Conservation (phyloP, 2,797 vertebrate species). For the Enteromius thamalakanensis region DNA sequence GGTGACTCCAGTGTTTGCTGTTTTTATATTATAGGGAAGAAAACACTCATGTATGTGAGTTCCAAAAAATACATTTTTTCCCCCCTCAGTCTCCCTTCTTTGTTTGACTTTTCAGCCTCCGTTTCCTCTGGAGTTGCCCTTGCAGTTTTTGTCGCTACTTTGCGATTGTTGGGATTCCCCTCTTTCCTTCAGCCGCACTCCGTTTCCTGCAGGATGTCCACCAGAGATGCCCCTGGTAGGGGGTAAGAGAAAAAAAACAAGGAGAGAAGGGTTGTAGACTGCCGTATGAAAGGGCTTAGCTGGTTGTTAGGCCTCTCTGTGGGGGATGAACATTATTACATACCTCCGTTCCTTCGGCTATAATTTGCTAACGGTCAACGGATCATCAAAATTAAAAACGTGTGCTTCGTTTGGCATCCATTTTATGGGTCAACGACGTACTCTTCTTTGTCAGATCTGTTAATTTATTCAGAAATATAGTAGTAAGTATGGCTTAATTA, state of each 20-base stretch:
- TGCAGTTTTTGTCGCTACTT: constrained; percentile 59
- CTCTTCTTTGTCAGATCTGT: neutral
- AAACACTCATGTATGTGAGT: constrained; percentile 14
- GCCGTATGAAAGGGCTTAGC: constrained; percentile 33
- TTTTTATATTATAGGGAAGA: constrained; percentile 14
- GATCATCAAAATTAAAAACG: constrained; percentile 18
- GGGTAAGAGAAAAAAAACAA: constrained; percentile 52
- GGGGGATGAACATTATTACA: constrained; percentile 49
- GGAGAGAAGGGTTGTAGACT: constrained; percentile 21
- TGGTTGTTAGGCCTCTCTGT: constrained; percentile 38
- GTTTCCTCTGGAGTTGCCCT: constrained; percentile 57
- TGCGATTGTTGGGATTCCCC: constrained; percentile 66
- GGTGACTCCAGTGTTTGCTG: neutral
- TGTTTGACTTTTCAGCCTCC: constrained; percentile 43
- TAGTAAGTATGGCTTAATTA: neutral
- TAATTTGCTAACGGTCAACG: constrained; percentile 4
- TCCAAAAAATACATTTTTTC: constrained; percentile 16
- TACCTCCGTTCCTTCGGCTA: constrained; percentile 41
- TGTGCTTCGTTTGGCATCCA: constrained; percentile 1
- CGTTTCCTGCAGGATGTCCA: constrained; percentile 74
- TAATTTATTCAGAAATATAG: neutral
- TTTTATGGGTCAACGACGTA: neutral
- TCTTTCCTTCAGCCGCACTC: constrained; percentile 41
- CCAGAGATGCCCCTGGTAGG: constrained; percentile 57
- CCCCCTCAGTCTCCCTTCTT: constrained; percentile 23